A percentile compares a stretch with the other conserved stretches of the same genome.
phyloP scores from a whole-genome alignment of 2,797 vertebrate species.

The Echiichthys vipera region DNA sequence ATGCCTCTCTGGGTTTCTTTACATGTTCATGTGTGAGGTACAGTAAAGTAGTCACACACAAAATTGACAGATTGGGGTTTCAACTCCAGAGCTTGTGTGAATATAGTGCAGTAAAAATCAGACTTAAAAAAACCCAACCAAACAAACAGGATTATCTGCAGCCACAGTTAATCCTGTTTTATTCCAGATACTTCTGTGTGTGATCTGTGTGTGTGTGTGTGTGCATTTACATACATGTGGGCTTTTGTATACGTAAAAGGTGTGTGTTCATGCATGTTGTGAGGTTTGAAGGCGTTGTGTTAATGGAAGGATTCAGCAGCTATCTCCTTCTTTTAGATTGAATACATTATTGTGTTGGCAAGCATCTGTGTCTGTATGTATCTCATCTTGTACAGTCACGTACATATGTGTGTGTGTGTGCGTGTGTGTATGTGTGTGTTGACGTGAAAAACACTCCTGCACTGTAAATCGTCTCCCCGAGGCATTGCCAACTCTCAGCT shows the following conservation, averaged over 20 bases:
- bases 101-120: conserved; percentile 40
- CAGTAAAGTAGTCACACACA: conserved; percentile 22
- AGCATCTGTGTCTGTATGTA: conserved; percentile 39
- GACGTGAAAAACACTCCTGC: conserved; percentile 20
- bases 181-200: conserved; percentile 54
- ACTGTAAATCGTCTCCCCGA: conserved; percentile 58
- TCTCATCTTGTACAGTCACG: conserved; percentile 2
- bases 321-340: conserved; percentile 57
- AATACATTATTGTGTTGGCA: conserved; percentile 64
- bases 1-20: conserved; percentile 8
- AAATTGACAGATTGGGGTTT: conserved; percentile 77
- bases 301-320: conserved; percentile 49
- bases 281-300: conserved; percentile 32
- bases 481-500: conserved; percentile 50
- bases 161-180: conserved; percentile 70
- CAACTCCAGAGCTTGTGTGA: conserved; percentile 54
- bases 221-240: not conserved
- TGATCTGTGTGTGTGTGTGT: conserved; percentile 8
- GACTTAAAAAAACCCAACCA: conserved; percentile 48
- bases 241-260: conserved; percentile 13
- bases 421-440: conserved; percentile 24
- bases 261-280: conserved; percentile 9
- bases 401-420: conserved; percentile 14
- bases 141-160: conserved; percentile 76
- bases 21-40: conserved; percentile 5